Evolutionary conservation across 1,140 invertebrate species (phyloP), one percentile per base, ranked within the genome.

Genomic region (Meloidogyne floridensis): DNA sequence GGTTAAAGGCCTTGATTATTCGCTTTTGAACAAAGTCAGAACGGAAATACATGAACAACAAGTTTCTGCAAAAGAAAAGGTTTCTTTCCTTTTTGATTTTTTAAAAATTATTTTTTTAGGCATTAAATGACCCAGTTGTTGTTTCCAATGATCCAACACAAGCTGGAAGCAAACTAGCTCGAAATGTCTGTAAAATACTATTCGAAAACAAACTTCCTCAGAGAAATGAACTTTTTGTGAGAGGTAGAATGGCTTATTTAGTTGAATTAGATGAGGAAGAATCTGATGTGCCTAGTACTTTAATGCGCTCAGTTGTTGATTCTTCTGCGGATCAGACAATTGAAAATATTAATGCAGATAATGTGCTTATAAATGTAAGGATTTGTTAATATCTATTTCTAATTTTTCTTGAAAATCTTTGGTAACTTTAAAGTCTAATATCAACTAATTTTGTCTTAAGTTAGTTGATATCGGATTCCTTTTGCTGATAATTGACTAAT

Each of bases 1-100:
- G 92, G 84, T 99, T 77, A 99, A 99, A 92, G 98, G 98, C 91
- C 92, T 99, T 9, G 98, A 99, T 93, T 99, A 98, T 92, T 97
- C 97, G 8, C 91, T 99, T 18, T 91, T 99, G 73, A 96, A 99
- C 91, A 99, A 99, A 92, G 92, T 93, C 6, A 87, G 89, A 87
- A 94, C 93, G 54, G 95, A 96, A 89, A 93, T 95, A 88, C 94
- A 96, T 86, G 93, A 94, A 20, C 93, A 95, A 87, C 93, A 95
- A 91, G 94, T 95, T 70, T 15, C 84, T 11, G 89, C 88, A 53
- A 80, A 75, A 54, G 89, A 87, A 20, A 53, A 86, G 20, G 82
- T 80, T 47, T 92, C 11, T 15, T 59, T 73, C 32, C 18, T 73
- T 13, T 43, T 2, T 2, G 15, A 1, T 72, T 73, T 73, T 7